A percentile compares a stretch with the other conserved stretches of the same genome.
Conservation (phyloP, 1,140 invertebrate genomes). For the Dufourea novaeangliae region DNA sequence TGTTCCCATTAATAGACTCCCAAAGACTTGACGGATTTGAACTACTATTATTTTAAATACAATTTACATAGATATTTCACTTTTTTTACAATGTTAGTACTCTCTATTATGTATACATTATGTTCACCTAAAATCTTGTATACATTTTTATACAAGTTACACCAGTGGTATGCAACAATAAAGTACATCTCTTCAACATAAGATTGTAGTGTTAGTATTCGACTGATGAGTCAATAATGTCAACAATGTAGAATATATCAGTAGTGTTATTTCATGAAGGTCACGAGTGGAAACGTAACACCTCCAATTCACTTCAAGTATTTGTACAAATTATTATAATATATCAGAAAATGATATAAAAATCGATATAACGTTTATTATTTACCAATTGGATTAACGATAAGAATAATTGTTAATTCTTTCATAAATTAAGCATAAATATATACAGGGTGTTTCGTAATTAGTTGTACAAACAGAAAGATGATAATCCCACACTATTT, state of each 20-base stretch:
- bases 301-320: constrained; percentile 2
- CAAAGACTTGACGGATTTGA: constrained; percentile 11
- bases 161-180: not conserved
- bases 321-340: constrained; percentile 13
- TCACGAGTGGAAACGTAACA: not conserved
- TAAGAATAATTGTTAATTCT: constrained; percentile 20
- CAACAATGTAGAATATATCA: not conserved
- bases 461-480: too few relatives aligned
- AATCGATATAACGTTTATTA: constrained; percentile 5
- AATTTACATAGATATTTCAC: constrained; percentile 4
- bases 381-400: constrained; percentile 12
- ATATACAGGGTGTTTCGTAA: too few relatives aligned
- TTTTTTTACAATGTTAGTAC: not conserved
- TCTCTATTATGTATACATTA: constrained; percentile 10
- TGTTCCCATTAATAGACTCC: not conserved
- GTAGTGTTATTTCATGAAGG: not conserved
- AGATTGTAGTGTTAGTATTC: not conserved
- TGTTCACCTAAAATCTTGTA: constrained; percentile 1
- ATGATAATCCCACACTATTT: too few relatives aligned
- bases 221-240: not conserved
- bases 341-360: constrained; percentile 17
- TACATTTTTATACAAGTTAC: constrained; percentile 31
- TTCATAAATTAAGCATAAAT: constrained; percentile 25
- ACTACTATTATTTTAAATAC: constrained; percentile 15
- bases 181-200: not conserved